These are phyloP conservation scores for Natator depressus DNA, from an alignment of 2,113 vertebrate species.

Conservation along the genomic window DNA sequence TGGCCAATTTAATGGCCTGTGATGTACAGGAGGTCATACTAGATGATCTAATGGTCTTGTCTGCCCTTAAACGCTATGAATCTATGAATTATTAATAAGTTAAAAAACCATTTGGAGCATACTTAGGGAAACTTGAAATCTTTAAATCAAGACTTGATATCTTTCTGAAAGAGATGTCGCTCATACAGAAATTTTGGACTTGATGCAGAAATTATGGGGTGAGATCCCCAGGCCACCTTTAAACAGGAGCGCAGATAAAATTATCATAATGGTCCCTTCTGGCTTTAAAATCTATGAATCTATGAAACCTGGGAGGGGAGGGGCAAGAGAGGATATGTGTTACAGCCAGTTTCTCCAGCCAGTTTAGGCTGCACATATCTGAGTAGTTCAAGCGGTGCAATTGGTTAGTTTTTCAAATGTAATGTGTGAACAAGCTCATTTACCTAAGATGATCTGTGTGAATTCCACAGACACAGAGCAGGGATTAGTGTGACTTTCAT, in stretches of 20 bases:
- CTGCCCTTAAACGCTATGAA: neutral
- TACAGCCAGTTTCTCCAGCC: too few relatives aligned
- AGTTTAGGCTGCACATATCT: neutral
- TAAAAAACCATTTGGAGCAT: neutral
- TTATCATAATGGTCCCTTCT: neutral
- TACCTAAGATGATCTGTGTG: neutral
- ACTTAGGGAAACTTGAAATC: neutral
- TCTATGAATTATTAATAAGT: neutral
- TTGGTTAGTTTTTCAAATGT: neutral
- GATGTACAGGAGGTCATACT: too few relatives aligned
- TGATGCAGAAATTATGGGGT: neutral
- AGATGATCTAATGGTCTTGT: neutral
- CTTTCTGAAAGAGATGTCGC: neutral
- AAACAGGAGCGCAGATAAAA: neutral
- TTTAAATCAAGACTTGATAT: neutral
- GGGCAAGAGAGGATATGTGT: neutral
- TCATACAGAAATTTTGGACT: neutral
- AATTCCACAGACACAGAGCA: neutral
- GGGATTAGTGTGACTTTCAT: accelerated
- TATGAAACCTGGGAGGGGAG: neutral
- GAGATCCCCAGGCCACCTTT: neutral
- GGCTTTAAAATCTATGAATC: neutral
- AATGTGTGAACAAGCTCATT: neutral
- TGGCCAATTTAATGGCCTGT: neutral
- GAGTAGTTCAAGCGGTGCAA: neutral